These are phyloP conservation scores for Taenaris catops DNA, from an alignment of 2,888 invertebrate species.

Conservation along the genomic window DNA sequence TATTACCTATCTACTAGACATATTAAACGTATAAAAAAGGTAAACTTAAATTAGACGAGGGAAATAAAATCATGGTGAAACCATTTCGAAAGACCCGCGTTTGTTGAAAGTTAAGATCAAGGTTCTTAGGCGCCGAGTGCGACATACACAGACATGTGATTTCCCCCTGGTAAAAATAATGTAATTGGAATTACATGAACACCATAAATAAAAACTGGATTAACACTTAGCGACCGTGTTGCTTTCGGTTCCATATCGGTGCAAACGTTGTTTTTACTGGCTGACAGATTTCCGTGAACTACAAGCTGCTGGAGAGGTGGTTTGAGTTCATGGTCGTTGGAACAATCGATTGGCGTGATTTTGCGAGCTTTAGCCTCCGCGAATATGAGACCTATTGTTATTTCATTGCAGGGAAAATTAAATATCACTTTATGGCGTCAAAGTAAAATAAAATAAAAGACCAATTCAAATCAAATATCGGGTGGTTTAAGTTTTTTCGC, in stretches of 20 bases:
- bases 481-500: too few relatives aligned
- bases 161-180: constrained; percentile 7
- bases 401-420: constrained; percentile 22
- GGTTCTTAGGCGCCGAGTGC: constrained; percentile 4
- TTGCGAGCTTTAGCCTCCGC: constrained; percentile 31
- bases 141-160: constrained; percentile 1
- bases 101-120: constrained; percentile 6
- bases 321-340: constrained; percentile 62
- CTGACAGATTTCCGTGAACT: constrained; percentile 40
- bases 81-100: neutral
- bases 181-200: constrained; percentile 7
- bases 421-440: neutral
- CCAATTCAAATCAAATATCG: too few relatives aligned
- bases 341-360: constrained; percentile 63
- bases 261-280: constrained; percentile 17
- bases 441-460: too few relatives aligned
- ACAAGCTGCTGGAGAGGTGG: constrained; percentile 36
- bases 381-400: constrained; percentile 25
- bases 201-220: constrained; percentile 8
- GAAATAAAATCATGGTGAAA: constrained; percentile 1
- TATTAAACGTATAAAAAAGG: too few relatives aligned
- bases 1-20: too few relatives aligned
- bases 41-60: too few relatives aligned
- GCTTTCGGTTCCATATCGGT: constrained; percentile 21
- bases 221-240: constrained; percentile 9